Conservation (phyloP, 23 tunicate genomes). For the Botrylloides violaceus region DNA sequence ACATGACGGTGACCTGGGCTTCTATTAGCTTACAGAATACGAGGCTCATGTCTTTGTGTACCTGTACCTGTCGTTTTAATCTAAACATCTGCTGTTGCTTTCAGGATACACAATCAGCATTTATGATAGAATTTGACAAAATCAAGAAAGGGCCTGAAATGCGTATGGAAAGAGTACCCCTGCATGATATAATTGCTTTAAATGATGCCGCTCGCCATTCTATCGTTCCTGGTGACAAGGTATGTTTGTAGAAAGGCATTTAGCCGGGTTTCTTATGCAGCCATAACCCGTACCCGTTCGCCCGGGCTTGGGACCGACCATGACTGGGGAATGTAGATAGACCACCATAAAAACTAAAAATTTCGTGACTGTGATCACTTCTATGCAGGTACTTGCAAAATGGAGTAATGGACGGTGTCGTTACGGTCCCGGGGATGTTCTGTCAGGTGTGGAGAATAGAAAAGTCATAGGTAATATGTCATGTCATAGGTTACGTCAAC, state of each 20-base stretch:
- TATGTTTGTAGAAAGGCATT: neutral
- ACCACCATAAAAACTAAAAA: no score
- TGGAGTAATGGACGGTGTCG: conserved; percentile 63
- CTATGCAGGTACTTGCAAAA: conserved; percentile 73
- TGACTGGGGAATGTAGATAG: no score
- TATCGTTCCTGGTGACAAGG: conserved; percentile 86
- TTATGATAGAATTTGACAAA: conserved; percentile 86
- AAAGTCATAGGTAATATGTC: conserved; percentile 54
- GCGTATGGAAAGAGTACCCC: conserved; percentile 86
- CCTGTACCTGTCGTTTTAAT: no score
- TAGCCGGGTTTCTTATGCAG: neutral
- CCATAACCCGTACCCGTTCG: no score
- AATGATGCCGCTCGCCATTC: conserved; percentile 95
- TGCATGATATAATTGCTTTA: conserved; percentile 89
- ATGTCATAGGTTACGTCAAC: neutral
- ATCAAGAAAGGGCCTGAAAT: conserved; percentile 69
- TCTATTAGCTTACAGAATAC: no score
- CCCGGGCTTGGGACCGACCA: no score
- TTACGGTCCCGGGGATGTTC: conserved; percentile 86
- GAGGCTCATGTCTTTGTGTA: no score
- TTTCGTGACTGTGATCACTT: no score
- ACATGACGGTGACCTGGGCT: no score
- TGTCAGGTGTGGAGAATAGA: conserved; percentile 76
- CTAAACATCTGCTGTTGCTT: no score
- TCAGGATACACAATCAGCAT: conserved; percentile 53